These are phyloP conservation scores for Saturnia pavonia DNA, from an alignment of 2,888 invertebrate genomes.

Conservation along the genomic window DNA sequence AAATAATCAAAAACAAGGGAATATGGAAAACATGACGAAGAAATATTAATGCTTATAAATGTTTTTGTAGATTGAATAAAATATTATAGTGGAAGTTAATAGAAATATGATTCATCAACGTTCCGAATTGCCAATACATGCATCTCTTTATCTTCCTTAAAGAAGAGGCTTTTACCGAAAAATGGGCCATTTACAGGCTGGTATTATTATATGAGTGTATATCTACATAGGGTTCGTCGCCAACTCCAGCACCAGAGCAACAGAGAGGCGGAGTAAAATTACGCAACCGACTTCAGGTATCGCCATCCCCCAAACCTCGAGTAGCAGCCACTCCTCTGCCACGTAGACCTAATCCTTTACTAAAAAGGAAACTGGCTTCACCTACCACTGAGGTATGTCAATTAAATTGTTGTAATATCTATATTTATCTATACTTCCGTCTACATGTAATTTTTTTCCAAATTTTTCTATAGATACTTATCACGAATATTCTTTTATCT, in stretches of 20 bases:
- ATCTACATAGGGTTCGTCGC: conserved; percentile 38
- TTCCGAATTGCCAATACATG: background rate
- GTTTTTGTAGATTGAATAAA: too few relatives aligned
- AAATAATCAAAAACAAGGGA: too few relatives aligned
- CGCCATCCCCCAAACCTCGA: conserved; percentile 72
- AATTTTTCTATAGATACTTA: too few relatives aligned
- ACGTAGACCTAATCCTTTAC: conserved; percentile 79
- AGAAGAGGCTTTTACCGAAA: too few relatives aligned
- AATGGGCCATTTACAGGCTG: background rate
- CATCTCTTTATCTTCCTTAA: background rate
- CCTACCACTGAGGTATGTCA: conserved; percentile 62
- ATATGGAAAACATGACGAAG: too few relatives aligned
- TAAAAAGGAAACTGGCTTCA: conserved; percentile 74
- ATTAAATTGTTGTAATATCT: background rate
- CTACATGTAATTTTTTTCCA: too few relatives aligned
- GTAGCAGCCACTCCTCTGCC: conserved; percentile 75
- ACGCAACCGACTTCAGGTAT: conserved; percentile 69
- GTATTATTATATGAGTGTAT: background rate
- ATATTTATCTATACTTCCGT: too few relatives aligned
- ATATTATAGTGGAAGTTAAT: too few relatives aligned
- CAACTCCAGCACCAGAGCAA: conserved; percentile 61
- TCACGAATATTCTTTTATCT: too few relatives aligned
- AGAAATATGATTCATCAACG: background rate
- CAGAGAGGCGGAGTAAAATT: conserved; percentile 58
- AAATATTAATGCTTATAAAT: too few relatives aligned